phyloP scores from a whole-genome alignment of 2,113 vertebrate species.

The Sterrhoptilus dennistouni region DNA sequence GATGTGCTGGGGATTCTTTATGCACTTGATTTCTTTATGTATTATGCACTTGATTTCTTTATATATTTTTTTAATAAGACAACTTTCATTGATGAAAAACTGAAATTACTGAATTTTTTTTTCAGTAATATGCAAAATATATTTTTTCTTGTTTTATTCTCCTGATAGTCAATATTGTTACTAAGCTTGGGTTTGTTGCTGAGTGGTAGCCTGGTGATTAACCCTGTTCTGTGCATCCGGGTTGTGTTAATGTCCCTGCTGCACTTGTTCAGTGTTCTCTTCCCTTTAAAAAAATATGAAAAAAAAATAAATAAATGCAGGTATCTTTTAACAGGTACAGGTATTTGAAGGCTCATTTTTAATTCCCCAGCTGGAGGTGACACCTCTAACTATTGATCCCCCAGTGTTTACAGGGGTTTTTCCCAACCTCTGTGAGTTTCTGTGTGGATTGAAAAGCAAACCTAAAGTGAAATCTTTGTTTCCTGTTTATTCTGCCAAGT shows the following conservation, averaged over 20 bases:
- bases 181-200: neutral
- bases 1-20: constrained; percentile 22
- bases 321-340: neutral
- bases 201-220: neutral
- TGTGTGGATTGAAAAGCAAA: neutral
- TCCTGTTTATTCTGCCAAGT: neutral
- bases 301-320: fast-evolving
- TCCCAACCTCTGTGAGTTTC: neutral
- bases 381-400: neutral
- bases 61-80: neutral
- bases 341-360: neutral
- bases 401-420: neutral
- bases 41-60: neutral
- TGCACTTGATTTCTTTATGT: neutral
- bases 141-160: neutral
- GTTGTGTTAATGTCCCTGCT: neutral
- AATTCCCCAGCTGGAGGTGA: neutral
- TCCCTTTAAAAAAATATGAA: neutral
- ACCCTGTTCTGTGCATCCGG: neutral
- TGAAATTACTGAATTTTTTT: neutral
- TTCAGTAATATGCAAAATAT: neutral
- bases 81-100: neutral
- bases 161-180: neutral
- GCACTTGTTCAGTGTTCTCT: neutral
- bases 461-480: neutral